phyloP scores from a whole-genome alignment of 2,888 invertebrate species.

The Nysson spinosus region DNA sequence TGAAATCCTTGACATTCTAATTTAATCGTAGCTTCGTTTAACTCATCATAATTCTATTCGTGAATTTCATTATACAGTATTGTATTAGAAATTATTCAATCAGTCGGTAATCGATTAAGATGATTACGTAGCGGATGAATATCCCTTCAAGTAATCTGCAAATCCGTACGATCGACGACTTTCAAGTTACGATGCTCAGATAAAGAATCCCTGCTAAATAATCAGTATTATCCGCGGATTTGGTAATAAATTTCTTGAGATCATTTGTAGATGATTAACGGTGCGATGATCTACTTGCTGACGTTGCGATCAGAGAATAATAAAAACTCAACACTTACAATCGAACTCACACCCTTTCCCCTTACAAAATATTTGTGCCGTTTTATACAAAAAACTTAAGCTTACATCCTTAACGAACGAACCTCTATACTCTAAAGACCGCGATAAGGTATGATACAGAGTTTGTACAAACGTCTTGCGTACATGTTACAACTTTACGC shows the following conservation, averaged over 20 bases:
- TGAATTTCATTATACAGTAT: too few relatives aligned
- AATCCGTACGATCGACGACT: too few relatives aligned
- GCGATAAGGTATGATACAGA: conserved; percentile 64
- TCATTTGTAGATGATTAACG: conserved; percentile 19
- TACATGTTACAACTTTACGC: conserved; percentile 29
- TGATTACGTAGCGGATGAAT: too few relatives aligned
- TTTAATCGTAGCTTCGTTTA: too few relatives aligned
- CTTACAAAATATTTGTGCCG: conserved; percentile 66
- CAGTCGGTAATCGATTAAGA: too few relatives aligned
- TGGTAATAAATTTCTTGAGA: background rate
- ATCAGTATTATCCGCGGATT: background rate
- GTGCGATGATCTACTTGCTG: conserved; percentile 12
- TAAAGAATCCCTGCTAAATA: background rate
- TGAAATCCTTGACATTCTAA: too few relatives aligned
- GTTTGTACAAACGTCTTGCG: conserved; percentile 64
- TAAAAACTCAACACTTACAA: conserved; percentile 51
- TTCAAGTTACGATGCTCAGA: too few relatives aligned
- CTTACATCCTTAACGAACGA: conserved; percentile 49
- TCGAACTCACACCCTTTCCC: conserved; percentile 34
- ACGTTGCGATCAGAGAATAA: conserved; percentile 29
- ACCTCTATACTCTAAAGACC: conserved; percentile 52
- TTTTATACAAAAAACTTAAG: conserved; percentile 59
- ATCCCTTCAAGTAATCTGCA: too few relatives aligned
- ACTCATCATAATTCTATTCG: too few relatives aligned
- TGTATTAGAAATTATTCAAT: too few relatives aligned